Evolutionary conservation across 2,888 invertebrate genomes (phyloP), one percentile per base, ranked within the genome.

Genomic region (Celastrina argiolus): DNA sequence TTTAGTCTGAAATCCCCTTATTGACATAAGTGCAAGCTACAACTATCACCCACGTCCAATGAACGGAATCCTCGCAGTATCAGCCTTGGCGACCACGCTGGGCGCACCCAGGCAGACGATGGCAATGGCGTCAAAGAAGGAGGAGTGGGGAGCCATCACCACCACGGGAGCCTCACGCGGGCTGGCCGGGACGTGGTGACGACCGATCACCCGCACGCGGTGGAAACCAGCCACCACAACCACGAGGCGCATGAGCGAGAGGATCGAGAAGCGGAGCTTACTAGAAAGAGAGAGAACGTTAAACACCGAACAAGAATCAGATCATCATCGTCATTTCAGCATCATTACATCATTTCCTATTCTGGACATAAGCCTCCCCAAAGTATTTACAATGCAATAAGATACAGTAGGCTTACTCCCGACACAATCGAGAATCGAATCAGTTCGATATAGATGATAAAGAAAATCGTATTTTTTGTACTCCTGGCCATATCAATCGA

Each of bases 131-230:
- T 98, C 98, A 88, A 97, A 95, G 93, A 96, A 97, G 68, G 96
- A 95, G 45, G 98, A 97, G 84, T 98, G 98, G 2, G 98, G 98
- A 4, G 97, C 98, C 70, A 97, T 93, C 67, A 95, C 95, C 71
- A 98, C 88, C 72, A 98, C 94, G 1, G 97, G 97, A 4, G 98
- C 98, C 72, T 96, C 95, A 26, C 95, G 75, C 16, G 79, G 85
- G 73, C 80, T 80, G 10, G 85, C 81, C 80, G 81, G 92, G 82
- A 84, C 71, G 76, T 88, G 85, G 73, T 85, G 82, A 72, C 92
- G 92, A 65, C 98, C 98, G 81, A 94, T 94, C 75, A 95, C 92
- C 75, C 92, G 93, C 73, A 98, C 93, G 75, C 94, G 94, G 79
- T 96, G 95, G 90, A 98, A 97, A 69, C 98, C 97, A 68, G 96